Evolutionary conservation across 2,797 vertebrate species (phyloP), one percentile per base, ranked within the genome.

Genomic region (Buphagus erythrorhynchus): DNA sequence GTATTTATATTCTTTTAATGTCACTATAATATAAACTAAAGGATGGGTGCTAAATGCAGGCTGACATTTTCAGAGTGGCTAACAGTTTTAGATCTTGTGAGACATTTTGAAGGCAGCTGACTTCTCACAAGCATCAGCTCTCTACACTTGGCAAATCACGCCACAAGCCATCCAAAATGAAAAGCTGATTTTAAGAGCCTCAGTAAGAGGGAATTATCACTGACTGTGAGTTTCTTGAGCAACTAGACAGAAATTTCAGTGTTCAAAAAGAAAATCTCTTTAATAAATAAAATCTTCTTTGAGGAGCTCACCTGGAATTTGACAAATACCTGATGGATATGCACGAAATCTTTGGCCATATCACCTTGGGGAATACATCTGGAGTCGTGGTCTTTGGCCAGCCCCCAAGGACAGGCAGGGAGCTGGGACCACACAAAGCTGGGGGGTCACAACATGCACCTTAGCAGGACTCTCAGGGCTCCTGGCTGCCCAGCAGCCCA

Each of bases 401-500:
- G 14, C 14, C 11, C n/a, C 25, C 4, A 2, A 67, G 74, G 62
- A 38, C 0, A 1, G 57, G 20, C 76, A 74, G 52, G 25, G 25
- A 58, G 38, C 40, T 87, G 75, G 46, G 36, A 51, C 71, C 63
- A 55, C 1, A 12, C 16, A 21, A 62, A 66, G 31, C 18, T 2
- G 15, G 1, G 2, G 3, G 16, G 19, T 65, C 67, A 31, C 69
- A 74, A 12, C 0, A 0, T 16, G 36, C 66, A 69, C 59, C 54
- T 66, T 4, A 1, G 57, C 46, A 73, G 67, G 79, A 52, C 40
- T 73, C 4, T 0, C 28, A 40, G 49, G 19, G 28, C 9, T 69
- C 38, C 54, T 40, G 57, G 33, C 40, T 77, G 62, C 36, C 33
- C 3, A 0, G 20, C 49, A 63, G 42, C 57, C 42, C 58, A 63